Conservation (phyloP, 2,797 vertebrate genomes). For the Hyperoplus lanceolatus region DNA sequence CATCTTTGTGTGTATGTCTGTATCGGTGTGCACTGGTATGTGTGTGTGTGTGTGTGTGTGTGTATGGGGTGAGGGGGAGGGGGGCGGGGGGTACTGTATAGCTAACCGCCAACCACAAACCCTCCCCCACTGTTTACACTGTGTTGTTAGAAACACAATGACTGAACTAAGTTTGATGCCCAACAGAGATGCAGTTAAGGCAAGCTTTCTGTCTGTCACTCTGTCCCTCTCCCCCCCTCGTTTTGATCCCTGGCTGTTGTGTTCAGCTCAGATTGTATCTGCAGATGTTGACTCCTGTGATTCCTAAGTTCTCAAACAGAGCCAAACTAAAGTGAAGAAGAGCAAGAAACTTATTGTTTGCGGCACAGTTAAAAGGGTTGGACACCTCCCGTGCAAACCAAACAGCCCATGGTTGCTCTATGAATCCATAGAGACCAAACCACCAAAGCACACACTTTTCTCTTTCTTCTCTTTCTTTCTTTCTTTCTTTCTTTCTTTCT, state of each 20-base stretch:
- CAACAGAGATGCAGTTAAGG: conserved; percentile 62
- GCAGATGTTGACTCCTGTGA: conserved; percentile 48
- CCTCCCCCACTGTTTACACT: conserved; percentile 38
- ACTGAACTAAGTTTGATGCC: conserved; percentile 60
- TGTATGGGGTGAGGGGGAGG: conserved; percentile 36
- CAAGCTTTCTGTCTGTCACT: conserved; percentile 33
- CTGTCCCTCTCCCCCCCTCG: conserved; percentile 20
- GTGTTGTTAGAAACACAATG: conserved; percentile 55
- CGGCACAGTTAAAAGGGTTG: conserved; percentile 25
- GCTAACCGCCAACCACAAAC: conserved; percentile 45
- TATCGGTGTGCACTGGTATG: not conserved
- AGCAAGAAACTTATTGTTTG: conserved; percentile 40
- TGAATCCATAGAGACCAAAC: conserved; percentile 24
- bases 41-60: conserved; percentile 16
- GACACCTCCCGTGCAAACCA: conserved; percentile 30
- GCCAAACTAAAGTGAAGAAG: conserved; percentile 32
- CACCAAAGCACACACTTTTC: conserved; percentile 6
- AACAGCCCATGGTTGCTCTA: conserved; percentile 36
- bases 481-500: conserved; percentile 6
- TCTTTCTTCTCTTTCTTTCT: conserved; percentile 2
- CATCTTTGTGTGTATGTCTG: conserved; percentile 44
- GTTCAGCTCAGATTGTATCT: conserved; percentile 40
- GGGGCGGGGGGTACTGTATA: not conserved
- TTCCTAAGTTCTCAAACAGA: conserved; percentile 31
- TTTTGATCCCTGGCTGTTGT: conserved; percentile 45